Conservation (phyloP, 2,888 invertebrate genomes). For the Nemotelus pantherinus region DNA sequence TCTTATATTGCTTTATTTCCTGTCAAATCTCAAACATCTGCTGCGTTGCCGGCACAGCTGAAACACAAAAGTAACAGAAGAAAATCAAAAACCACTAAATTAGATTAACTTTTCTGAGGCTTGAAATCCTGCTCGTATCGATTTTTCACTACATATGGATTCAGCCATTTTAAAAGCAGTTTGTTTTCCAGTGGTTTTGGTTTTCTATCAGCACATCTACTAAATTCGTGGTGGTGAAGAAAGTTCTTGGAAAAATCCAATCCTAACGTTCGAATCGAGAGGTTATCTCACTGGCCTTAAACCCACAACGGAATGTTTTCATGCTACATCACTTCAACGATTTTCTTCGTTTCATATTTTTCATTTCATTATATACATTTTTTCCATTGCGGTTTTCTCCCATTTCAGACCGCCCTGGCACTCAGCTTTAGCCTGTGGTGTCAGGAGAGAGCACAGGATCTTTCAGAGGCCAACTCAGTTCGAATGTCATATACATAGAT, state of each 20-base stretch:
- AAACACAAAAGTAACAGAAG: background rate
- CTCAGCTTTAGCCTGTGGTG: too few relatives aligned
- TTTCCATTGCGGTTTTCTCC: background rate
- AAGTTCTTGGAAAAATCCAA: background rate
- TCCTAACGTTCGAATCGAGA: background rate
- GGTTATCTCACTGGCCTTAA: background rate
- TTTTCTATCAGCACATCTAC: too few relatives aligned
- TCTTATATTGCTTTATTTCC: too few relatives aligned
- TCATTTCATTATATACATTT: background rate
- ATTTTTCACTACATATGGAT: background rate
- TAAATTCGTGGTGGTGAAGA: too few relatives aligned
- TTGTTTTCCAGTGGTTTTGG: too few relatives aligned
- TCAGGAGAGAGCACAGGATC: background rate
- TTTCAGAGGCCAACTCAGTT: background rate
- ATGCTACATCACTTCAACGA: background rate
- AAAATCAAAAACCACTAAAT: conserved; percentile 19
- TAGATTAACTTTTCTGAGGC: conserved; percentile 1
- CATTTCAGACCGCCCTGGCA: background rate
- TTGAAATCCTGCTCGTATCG: background rate
- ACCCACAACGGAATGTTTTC: background rate
- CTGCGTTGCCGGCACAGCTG: background rate
- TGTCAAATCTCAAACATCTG: too few relatives aligned
- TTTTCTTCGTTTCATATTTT: background rate
- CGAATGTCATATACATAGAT: background rate
- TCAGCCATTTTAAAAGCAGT: too few relatives aligned